Evolutionary conservation across 1,140 invertebrate species (phyloP), one percentile per base, ranked within the genome.

Genomic region (Drosophila kepulauana): DNA sequence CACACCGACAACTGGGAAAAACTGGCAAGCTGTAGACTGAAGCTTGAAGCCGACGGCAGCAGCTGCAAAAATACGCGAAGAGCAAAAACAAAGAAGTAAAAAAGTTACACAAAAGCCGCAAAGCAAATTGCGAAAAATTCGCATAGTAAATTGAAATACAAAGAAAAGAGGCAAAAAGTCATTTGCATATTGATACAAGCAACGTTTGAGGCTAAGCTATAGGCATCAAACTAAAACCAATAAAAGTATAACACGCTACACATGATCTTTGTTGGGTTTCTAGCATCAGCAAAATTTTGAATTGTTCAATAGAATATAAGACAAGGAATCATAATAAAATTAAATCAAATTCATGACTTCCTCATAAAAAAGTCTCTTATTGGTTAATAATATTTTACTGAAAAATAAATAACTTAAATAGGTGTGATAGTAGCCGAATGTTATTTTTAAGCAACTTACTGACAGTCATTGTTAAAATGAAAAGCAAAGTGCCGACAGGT

Each of bases 1-100:
- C 2, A 3, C 20, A 20, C 28, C 30, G 28, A 5, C 28, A 33
- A 33, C 51, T 54, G 51, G 30, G 51, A 4, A 43, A 43, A 28
- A 30, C 25, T 35, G 70, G 54, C 43, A 45, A 45, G 52, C 35
- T 54, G 20, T 15, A 33, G 33, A 20, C 58, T 15, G 16, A 48
- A 49, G 46, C 30, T 59, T 15, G 46, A 48, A 28, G 30, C 30
- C 58, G 16, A 33, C 13, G 35, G 41, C 43, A 59, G 63, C 79
- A 81, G 79, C 79, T 81, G 79, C 64, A 82, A 57, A 66, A 82
- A 78, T 78, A 73, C 45, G 41, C 59, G 33, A 74, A 61, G 46
- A 49, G 35, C 45, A 67, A 49, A 66, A 77, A 79, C 25, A 62
- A 62, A 52, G 38, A 33, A 16, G 43, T 54, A 54, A 58, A 62